Conservation (phyloP, 2,888 invertebrate species). For the Patella ulyssiponensis region DNA sequence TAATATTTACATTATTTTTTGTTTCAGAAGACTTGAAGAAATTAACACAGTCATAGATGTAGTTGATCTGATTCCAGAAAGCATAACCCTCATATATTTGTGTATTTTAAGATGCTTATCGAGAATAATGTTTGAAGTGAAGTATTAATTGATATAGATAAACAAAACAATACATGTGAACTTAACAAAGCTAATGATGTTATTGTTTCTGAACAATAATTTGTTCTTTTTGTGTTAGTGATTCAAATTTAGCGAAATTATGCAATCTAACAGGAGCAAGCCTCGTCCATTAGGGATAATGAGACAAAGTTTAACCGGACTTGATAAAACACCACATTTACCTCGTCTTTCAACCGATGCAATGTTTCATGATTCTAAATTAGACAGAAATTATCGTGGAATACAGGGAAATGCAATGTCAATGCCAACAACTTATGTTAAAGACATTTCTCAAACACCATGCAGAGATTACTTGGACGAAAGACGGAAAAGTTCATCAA, state of each 20-base stretch:
- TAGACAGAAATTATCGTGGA: slow-evolving; percentile 36
- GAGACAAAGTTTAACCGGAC: slow-evolving; percentile 18
- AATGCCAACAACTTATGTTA: slow-evolving; percentile 40
- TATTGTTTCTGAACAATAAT: too few relatives aligned
- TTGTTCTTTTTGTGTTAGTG: too few relatives aligned
- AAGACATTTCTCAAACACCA: slow-evolving; percentile 10
- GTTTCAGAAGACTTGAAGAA: too few relatives aligned
- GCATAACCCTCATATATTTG: too few relatives aligned
- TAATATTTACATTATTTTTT: too few relatives aligned
- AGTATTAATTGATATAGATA: too few relatives aligned
- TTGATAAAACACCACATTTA: slow-evolving; percentile 27
- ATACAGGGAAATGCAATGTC: slow-evolving; percentile 51
- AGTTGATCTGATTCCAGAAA: too few relatives aligned
- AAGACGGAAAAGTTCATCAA: slow-evolving; percentile 28
- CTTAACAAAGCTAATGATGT: too few relatives aligned
- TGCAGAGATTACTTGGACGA: background rate
- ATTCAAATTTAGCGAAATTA: background rate
- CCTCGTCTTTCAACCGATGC: slow-evolving; percentile 20
- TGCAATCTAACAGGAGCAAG: slow-evolving; percentile 14
- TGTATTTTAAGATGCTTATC: too few relatives aligned
- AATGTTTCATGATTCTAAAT: slow-evolving; percentile 16
- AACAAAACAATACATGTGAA: too few relatives aligned
- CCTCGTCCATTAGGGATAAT: slow-evolving; percentile 30
- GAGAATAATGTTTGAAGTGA: too few relatives aligned
- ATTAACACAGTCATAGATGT: too few relatives aligned